A percentile compares a stretch with the other conserved stretches of the same genome.
phyloP scores from a whole-genome alignment of 2,797 vertebrate species.

The Poecilia wingei region DNA sequence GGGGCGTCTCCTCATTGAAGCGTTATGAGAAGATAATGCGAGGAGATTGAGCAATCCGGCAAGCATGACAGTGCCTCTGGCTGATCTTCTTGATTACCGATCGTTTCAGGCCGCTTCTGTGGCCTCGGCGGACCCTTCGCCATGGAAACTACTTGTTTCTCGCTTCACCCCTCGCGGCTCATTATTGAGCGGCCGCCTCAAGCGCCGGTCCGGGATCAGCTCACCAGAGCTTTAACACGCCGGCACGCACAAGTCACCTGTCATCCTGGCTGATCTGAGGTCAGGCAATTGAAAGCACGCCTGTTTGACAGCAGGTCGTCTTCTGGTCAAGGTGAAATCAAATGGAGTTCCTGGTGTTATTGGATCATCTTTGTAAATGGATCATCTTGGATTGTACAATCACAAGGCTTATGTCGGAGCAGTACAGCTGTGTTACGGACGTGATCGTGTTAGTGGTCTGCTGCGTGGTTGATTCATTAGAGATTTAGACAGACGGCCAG shows the following conservation, averaged over 20 bases:
- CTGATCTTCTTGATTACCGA: conserved; percentile 73
- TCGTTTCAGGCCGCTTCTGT: conserved; percentile 35
- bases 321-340: conserved; percentile 38
- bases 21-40: conserved; percentile 68
- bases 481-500: background rate
- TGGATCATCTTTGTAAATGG: conserved; percentile 30
- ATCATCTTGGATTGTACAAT: conserved; percentile 16
- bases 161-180: conserved; percentile 59
- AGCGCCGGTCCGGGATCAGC: conserved; percentile 64
- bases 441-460: background rate
- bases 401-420: conserved; percentile 4
- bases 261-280: conserved; percentile 66
- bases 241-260: conserved; percentile 29
- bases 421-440: background rate
- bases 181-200: conserved; percentile 51
- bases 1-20: conserved; percentile 9
- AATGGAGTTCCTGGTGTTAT: conserved; percentile 35
- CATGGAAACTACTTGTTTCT: conserved; percentile 58
- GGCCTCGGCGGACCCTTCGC: conserved; percentile 58
- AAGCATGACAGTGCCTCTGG: conserved; percentile 68
- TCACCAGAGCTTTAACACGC: conserved; percentile 42
- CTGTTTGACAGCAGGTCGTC: conserved; percentile 26
- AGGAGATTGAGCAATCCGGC: conserved; percentile 67
- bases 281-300: conserved; percentile 40
- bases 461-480: background rate